Evolutionary conservation across 2,888 invertebrate genomes (phyloP), one percentile per base, ranked within the genome.

Genomic region (Colostygia pectinataria): DNA sequence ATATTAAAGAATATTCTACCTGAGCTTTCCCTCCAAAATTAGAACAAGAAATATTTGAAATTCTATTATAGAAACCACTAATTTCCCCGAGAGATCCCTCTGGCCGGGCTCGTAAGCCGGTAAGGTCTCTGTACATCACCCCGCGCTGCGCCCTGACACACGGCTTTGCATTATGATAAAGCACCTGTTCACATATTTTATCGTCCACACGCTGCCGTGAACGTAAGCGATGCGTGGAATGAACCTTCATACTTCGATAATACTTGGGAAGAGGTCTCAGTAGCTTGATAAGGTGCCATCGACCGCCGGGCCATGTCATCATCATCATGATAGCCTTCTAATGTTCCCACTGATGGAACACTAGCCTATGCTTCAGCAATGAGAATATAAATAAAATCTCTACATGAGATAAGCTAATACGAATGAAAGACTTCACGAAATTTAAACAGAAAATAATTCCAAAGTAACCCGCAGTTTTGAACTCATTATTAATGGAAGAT

Each of bases 141-240:
- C 68, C 71, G 71, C 76, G 74, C 75, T 68, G 64, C 69, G 73
- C 71, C 65, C 65, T 79, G 86, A 87, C 87, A 84, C 76, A 55
- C 71, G 84, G 87, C 84, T 88, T 88, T 86, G 70, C 79, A 61
- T 60, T 74, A 80, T 89, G 87, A 89, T 86, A 68, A 85, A 89
- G 87, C 71, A 83, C 86, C 88, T 82, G 84, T 80, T 83, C 83
- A 76, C 80, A 80, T 86, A 83, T 84, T 86, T 87, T 85, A 83
- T 84, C 80, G 83, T 74, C 76, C 73, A 69, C 77, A 72, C 76
- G 76, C 73, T 66, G 73, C 68, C 68, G 74, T 71, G 78, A 83
- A 79, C 79, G 71, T 83, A 74, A 62, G 59, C 65, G 65, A 68
- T 73, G 71, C 71, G 71, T 74, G 65, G 58, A 66, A 63, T 65